These are phyloP conservation scores for Theocolax elegans DNA, from an alignment of 1,140 invertebrate genomes.

Conservation along the genomic window DNA sequence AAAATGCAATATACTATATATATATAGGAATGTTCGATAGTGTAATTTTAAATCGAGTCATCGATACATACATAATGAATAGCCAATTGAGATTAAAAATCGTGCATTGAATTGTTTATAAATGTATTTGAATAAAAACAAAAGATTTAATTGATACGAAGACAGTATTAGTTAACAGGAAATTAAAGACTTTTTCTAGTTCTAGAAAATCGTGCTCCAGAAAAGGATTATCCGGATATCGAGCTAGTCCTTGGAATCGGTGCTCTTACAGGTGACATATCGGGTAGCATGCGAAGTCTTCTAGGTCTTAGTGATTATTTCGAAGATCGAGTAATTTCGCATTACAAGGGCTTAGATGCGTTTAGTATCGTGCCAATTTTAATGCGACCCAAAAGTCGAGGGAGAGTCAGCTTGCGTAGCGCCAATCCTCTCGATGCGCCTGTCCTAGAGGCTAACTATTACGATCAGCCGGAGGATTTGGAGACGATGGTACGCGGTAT, in stretches of 20 bases:
- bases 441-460: constrained; percentile 82
- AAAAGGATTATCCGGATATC: constrained; percentile 75
- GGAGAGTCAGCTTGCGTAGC: constrained; percentile 74
- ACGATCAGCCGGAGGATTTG: constrained; percentile 75
- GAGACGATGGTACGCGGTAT: constrained; percentile 78
- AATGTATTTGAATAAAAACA: no score
- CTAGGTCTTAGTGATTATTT: constrained; percentile 74
- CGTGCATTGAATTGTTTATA: no score
- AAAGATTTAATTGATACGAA: no score
- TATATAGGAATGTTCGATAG: no score
- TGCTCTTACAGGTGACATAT: constrained; percentile 76
- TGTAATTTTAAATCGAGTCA: no score
- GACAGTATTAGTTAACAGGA: no score
- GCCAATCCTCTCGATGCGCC: constrained; percentile 80
- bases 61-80: no score
- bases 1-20: no score
- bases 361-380: constrained; percentile 79
- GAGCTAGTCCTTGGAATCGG: constrained; percentile 82
- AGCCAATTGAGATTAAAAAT: no score
- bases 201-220: constrained; percentile 12
- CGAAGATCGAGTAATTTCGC: constrained; percentile 70
- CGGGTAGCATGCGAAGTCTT: constrained; percentile 74
- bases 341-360: constrained; percentile 61
- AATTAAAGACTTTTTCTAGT: constrained; percentile 14
- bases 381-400: constrained; percentile 80